Percentiles rank a stretch among this genome's conserved stretches.
Evolutionary conservation across 2,113 vertebrate genomes (phyloP).

Genomic region (Lagenorhynchus albirostris): DNA sequence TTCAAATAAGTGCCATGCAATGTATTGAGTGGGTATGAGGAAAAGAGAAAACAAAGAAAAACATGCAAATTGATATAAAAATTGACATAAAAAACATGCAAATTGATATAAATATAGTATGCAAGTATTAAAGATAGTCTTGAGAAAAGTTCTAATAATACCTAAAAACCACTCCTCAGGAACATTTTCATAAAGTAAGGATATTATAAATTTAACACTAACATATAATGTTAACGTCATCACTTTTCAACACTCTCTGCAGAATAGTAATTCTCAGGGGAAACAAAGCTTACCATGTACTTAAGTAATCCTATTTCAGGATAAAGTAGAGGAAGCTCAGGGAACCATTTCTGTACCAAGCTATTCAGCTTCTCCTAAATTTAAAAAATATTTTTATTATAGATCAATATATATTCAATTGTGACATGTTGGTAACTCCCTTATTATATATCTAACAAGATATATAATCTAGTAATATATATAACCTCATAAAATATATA

Average conservation of each 20-base stretch:
- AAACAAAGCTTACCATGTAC: constrained; percentile 83
- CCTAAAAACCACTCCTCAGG: not conserved
- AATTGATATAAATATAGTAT: not conserved
- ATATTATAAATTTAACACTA: not conserved
- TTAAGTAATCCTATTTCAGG: constrained; percentile 83
- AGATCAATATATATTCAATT: not conserved
- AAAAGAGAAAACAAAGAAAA: not conserved
- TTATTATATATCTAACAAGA: not conserved
- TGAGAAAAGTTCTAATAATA: constrained; percentile 1
- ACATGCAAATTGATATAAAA: not conserved
- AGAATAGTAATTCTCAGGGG: not conserved
- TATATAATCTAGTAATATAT: not conserved
- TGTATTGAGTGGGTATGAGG: not conserved
- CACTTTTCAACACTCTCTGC: not conserved
- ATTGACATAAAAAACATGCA: not conserved
- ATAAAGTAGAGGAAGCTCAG: constrained; percentile 85
- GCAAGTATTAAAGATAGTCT: not conserved
- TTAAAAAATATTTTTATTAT: constrained; percentile 20
- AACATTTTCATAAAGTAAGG: not conserved
- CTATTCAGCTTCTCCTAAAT: constrained; percentile 80
- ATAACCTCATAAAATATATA: not conserved
- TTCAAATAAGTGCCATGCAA: not conserved
- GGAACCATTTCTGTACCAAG: constrained; percentile 84
- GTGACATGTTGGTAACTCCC: not conserved
- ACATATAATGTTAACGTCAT: constrained; percentile 1